Evolutionary conservation across 1,140 invertebrate species (phyloP).

Genomic region (Ctenoplectra terminalis): DNA sequence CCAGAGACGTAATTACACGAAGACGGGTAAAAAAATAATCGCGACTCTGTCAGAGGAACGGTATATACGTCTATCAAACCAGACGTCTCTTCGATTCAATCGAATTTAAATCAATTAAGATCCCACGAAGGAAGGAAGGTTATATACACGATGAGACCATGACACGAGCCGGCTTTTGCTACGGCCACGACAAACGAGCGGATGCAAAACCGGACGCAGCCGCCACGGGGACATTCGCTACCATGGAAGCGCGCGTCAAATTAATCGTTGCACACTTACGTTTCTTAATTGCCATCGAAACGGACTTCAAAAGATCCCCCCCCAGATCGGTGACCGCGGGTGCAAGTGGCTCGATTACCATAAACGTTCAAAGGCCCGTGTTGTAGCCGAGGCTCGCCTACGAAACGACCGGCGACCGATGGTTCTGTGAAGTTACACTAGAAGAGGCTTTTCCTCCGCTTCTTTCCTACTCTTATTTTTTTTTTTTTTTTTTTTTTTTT

Average conservation of each 20-base stretch:
- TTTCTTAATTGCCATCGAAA: constrained; percentile 43
- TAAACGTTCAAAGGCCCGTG: constrained; percentile 19
- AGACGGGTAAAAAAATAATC: constrained; percentile 16
- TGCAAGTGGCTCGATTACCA: constrained; percentile 31
- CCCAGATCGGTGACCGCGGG: neutral
- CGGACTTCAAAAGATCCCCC: constrained; percentile 2
- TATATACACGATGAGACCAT: neutral
- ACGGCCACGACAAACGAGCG: constrained; percentile 26
- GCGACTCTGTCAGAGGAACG: neutral
- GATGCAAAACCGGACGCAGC: constrained; percentile 14
- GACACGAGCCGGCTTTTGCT: neutral
- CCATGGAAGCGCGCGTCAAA: constrained; percentile 1
- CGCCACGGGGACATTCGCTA: constrained; percentile 1
- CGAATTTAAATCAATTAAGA: constrained; percentile 29
- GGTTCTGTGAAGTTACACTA: neutral
- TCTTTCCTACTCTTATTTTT: neutral
- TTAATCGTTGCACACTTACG: constrained; percentile 45
- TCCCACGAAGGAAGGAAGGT: neutral
- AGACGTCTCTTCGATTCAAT: neutral
- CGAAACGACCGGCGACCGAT: constrained; percentile 7
- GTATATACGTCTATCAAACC: neutral
- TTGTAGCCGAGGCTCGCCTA: neutral
- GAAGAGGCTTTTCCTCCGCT: neutral
- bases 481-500: neutral
- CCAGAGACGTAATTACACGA: constrained; percentile 5